Percentiles rank a stretch among this genome's conserved stretches.
Conservation (phyloP, 1,140 invertebrate genomes). For the Spodoptera frugiperda region DNA sequence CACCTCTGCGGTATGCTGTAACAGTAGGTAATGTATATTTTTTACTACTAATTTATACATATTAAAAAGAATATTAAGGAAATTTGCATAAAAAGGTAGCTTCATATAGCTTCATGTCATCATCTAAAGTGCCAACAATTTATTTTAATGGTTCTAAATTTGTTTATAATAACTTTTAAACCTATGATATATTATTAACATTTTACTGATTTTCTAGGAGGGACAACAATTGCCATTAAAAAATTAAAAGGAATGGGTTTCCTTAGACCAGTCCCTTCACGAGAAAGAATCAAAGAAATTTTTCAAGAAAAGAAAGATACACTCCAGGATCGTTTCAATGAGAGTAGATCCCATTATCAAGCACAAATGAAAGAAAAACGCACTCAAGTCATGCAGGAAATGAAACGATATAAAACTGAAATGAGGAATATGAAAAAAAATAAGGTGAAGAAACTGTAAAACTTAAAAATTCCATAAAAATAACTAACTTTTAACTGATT, state of each 20-base stretch:
- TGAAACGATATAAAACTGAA: conserved; percentile 83
- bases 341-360: conserved; percentile 82
- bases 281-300: conserved; percentile 88
- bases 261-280: conserved; percentile 89
- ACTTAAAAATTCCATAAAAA: conserved; percentile 18
- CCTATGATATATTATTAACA: too few relatives aligned
- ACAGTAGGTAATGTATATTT: conserved; percentile 90
- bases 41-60: neutral
- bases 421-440: conserved; percentile 84
- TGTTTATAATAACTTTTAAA: too few relatives aligned
- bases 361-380: conserved; percentile 75
- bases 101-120: too few relatives aligned
- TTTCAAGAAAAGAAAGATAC: conserved; percentile 86
- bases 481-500: neutral
- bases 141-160: too few relatives aligned
- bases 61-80: neutral
- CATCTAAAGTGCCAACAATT: too few relatives aligned
- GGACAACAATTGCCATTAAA: conserved; percentile 90
- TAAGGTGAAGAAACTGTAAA: conserved; percentile 81
- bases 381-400: conserved; percentile 84
- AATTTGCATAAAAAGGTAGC: neutral
- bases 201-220: conserved; percentile 82
- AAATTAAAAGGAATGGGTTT: conserved; percentile 89
- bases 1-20: conserved; percentile 95
- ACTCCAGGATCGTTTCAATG: conserved; percentile 84